A percentile compares a stretch with the other conserved stretches of the same genome.
Evolutionary conservation across 2,797 vertebrate species (phyloP).

Genomic region (Leptodactylus fallax): DNA sequence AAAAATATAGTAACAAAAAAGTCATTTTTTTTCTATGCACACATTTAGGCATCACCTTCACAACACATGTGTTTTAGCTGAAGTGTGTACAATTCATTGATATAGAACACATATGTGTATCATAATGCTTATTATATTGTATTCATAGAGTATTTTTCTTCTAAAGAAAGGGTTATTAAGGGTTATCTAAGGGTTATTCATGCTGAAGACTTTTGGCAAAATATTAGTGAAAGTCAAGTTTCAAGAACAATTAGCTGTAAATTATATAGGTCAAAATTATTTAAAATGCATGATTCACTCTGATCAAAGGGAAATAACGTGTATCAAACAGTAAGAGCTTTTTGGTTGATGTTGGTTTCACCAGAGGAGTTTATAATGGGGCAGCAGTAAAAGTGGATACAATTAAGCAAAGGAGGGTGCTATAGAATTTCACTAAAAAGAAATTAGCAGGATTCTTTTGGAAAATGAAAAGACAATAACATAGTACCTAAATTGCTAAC

Average conservation of each 20-base stretch:
- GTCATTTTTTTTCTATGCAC: too few relatives aligned
- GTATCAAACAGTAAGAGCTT: constrained; percentile 51
- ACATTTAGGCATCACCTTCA: too few relatives aligned
- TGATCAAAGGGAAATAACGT: constrained; percentile 46
- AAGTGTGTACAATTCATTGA: too few relatives aligned
- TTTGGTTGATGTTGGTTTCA: constrained; percentile 54
- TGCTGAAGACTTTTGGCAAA: constrained; percentile 28
- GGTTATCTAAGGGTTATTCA: neutral
- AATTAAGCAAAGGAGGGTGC: constrained; percentile 52
- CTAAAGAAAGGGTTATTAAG: neutral
- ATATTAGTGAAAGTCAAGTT: constrained; percentile 30
- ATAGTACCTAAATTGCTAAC: constrained; percentile 36
- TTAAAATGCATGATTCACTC: constrained; percentile 39
- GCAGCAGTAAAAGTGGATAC: constrained; percentile 48
- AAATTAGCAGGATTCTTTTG: constrained; percentile 43
- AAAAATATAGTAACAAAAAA: too few relatives aligned
- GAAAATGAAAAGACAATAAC: constrained; percentile 26
- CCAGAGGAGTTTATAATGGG: constrained; percentile 57
- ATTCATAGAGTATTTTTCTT: neutral
- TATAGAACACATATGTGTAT: too few relatives aligned
- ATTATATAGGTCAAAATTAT: constrained; percentile 55
- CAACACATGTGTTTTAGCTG: too few relatives aligned
- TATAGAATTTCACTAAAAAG: constrained; percentile 20
- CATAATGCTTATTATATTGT: neutral
- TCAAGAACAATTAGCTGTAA: constrained; percentile 42